phyloP scores from a whole-genome alignment of 1,140 invertebrate species.

The Drosophila nigromelanica region DNA sequence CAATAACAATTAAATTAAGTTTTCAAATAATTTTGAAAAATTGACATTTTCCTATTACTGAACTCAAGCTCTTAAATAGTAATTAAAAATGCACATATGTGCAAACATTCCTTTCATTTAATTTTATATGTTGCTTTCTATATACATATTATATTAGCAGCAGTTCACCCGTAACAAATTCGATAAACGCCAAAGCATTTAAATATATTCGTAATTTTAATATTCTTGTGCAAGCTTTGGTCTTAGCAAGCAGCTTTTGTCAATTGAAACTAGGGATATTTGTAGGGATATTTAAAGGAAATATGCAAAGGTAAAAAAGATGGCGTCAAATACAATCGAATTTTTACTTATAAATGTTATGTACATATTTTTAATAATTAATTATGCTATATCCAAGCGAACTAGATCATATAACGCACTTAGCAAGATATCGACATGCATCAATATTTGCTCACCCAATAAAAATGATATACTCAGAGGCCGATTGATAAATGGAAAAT shows the following conservation, averaged over 20 bases:
- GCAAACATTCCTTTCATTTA: too few relatives aligned
- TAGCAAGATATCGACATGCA: constrained; percentile 40
- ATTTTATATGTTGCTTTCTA: too few relatives aligned
- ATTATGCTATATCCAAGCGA: constrained; percentile 4
- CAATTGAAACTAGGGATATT: not conserved
- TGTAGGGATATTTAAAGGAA: not conserved
- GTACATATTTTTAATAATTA: not conserved
- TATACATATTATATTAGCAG: too few relatives aligned
- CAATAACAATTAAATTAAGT: too few relatives aligned
- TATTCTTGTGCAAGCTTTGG: not conserved
- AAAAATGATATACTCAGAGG: constrained; percentile 34
- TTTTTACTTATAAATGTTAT: too few relatives aligned
- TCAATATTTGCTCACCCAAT: constrained; percentile 63
- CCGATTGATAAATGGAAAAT: constrained; percentile 71
- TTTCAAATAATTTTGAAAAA: too few relatives aligned
- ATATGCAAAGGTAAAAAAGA: not conserved
- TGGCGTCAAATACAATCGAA: not conserved
- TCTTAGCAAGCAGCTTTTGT: not conserved
- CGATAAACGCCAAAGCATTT: too few relatives aligned
- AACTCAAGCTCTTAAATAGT: too few relatives aligned
- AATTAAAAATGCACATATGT: too few relatives aligned
- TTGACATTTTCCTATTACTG: too few relatives aligned
- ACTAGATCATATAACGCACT: constrained; percentile 3
- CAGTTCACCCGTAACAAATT: too few relatives aligned
- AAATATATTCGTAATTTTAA: too few relatives aligned